Percentiles rank a stretch among this genome's conserved stretches.
Conservation (phyloP, 2,797 vertebrate genomes). For the Phrynocephalus vlangalii region DNA sequence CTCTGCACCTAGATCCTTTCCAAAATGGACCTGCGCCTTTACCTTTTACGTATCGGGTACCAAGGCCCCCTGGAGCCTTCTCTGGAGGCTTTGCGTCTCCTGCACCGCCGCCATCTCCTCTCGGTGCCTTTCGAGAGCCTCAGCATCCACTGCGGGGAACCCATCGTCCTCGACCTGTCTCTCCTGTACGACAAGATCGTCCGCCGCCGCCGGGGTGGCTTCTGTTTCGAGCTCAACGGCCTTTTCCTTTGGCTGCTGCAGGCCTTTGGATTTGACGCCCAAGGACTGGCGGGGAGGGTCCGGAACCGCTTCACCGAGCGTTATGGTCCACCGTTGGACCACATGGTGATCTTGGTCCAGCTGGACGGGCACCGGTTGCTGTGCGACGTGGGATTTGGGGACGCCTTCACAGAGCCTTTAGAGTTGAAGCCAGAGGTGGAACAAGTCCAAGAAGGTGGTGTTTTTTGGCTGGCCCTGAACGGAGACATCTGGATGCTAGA, state of each 20-base stretch:
- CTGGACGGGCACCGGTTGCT: constrained; percentile 76
- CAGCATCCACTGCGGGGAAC: constrained; percentile 78
- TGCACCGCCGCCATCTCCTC: constrained; percentile 77
- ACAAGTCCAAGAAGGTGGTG: constrained; percentile 75
- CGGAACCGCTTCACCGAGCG: constrained; percentile 43
- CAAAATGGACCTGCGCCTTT: constrained; percentile 72
- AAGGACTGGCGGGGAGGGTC: constrained; percentile 76
- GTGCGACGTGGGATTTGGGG: constrained; percentile 81
- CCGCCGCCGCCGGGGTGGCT: constrained; percentile 72
- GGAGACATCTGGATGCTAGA: constrained; percentile 69
- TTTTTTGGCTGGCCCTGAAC: constrained; percentile 70
- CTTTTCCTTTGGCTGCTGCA: constrained; percentile 83
- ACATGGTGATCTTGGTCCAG: constrained; percentile 75
- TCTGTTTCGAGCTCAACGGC: constrained; percentile 83
- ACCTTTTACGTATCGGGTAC: constrained; percentile 77
- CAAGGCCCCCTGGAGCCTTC: constrained; percentile 42
- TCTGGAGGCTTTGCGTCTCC: constrained; percentile 64
- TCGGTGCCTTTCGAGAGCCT: constrained; percentile 83
- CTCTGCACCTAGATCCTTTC: too few relatives aligned
- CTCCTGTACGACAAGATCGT: constrained; percentile 82
- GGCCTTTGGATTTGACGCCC: constrained; percentile 75
- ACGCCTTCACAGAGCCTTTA: constrained; percentile 73
- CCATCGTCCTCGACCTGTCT: constrained; percentile 60
- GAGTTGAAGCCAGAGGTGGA: constrained; percentile 73
- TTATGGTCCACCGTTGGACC: constrained; percentile 81